A percentile compares a stretch with the other conserved stretches of the same genome.
Evolutionary conservation across 2,888 invertebrate genomes (phyloP).

Genomic region (Melanotus villosus): DNA sequence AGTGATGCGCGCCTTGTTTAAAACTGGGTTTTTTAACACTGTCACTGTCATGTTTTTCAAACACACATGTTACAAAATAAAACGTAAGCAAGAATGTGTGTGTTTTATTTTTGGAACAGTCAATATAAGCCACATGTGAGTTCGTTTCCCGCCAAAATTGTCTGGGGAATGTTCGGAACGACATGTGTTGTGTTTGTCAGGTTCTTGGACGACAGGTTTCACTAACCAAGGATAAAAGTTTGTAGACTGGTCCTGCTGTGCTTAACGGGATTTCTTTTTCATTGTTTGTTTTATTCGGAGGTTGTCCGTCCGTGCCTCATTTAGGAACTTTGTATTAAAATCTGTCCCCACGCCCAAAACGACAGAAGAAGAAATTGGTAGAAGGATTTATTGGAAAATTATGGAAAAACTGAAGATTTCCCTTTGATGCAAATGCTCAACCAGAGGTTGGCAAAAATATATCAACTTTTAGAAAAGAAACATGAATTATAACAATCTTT

Average conservation of each 20-base stretch:
- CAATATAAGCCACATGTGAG: conserved; percentile 46
- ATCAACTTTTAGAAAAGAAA: too few relatives aligned
- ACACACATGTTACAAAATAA: conserved; percentile 35
- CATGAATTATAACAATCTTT: too few relatives aligned
- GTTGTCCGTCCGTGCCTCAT: too few relatives aligned
- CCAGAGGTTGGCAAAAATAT: too few relatives aligned
- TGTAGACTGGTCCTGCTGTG: conserved; percentile 13
- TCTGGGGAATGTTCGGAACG: conserved; percentile 37
- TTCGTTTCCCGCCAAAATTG: conserved; percentile 42
- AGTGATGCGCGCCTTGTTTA: conserved; percentile 3
- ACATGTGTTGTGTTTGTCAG: conserved; percentile 42
- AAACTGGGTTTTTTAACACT: conserved; percentile 28
- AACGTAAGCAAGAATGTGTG: conserved; percentile 38
- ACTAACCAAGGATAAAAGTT: conserved; percentile 24
- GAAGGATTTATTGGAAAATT: too few relatives aligned
- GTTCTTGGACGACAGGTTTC: conserved; percentile 38
- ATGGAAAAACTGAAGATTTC: too few relatives aligned
- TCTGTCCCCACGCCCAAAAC: too few relatives aligned
- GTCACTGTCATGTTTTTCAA: conserved; percentile 32
- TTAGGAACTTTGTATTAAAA: too few relatives aligned
- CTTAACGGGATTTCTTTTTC: too few relatives aligned
- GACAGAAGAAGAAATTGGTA: too few relatives aligned
- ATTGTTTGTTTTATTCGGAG: too few relatives aligned
- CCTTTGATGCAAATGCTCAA: too few relatives aligned
- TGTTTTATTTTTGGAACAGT: conserved; percentile 43